Base-by-base conservation (phyloP, 1,140 invertebrate species). In the Tachypleus tridentatus region DNA sequence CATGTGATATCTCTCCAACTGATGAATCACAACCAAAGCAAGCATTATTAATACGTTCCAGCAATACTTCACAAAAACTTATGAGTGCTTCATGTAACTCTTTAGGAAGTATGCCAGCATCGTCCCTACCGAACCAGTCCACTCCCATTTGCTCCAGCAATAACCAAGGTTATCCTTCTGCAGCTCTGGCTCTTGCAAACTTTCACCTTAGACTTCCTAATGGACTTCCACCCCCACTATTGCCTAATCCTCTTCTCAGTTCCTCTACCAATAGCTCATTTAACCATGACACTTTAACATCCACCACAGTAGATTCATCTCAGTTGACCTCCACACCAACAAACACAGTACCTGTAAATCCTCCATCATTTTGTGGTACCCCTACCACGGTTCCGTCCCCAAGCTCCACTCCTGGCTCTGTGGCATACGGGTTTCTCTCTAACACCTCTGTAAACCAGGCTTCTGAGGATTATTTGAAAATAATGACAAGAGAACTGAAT, bases 1-100 rank as follows among this genome's bases (percentile, higher is more conserved):
- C 83, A 6, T 86, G 85, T 77, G 83, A 85, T 73, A 81, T 80
- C 5, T 70, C 74, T 49, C 0, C 3, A n/a, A 8, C n/a, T 8
- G 7, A 7, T 1, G 53, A n/a, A 3, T n/a, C 7, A 54, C 7
- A 54, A n/a, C 7, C 53, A 8, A 54, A 54, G n/a, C n/a, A 8
- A n/a, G 53, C 53, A 7, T 7, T n/a, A 7, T 7, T n/a, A 8
- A n/a, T n/a, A 7, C 7, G 7, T n/a, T 54, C 53, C 53, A n/a
- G 7, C n/a, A n/a, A 7, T n/a, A 8, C 53, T n/a, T 7, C 53
- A n/a, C 7, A 8, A 8, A n/a, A 8, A 54, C 53, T 3, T n/a
- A 54, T n/a, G 7, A 3, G 3, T 8, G n/a, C 53, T 8, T 54
- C 53, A n/a, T 7, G 7, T 8, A 54, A 7, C 53, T 7, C 53